A percentile compares a stretch with the other conserved stretches of the same genome.
These are phyloP conservation scores for Passer montanus DNA, from an alignment of 2,113 vertebrate species.

Conservation along the genomic window DNA sequence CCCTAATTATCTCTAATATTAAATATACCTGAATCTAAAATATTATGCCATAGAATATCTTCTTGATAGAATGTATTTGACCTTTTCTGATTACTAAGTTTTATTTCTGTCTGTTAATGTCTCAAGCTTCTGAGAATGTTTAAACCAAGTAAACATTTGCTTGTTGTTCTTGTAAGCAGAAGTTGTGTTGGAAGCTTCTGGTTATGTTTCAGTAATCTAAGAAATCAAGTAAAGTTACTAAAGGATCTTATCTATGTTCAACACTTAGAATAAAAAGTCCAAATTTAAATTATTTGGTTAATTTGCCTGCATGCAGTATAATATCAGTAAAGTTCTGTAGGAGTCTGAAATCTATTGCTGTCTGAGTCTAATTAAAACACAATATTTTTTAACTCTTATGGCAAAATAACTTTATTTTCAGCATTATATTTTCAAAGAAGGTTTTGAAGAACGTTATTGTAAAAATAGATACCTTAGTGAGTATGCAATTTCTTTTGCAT, in stretches of 20 bases:
- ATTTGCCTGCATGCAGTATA: background rate
- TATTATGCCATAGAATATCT: background rate
- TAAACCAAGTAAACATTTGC: background rate
- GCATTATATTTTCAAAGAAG: background rate
- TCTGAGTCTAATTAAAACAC: background rate
- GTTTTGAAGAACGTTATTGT: accelerated
- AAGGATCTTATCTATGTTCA: background rate
- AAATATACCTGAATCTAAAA: background rate
- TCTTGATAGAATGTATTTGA: background rate
- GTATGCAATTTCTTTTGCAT: background rate
- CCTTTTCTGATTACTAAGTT: background rate
- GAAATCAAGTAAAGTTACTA: background rate
- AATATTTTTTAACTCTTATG: background rate
- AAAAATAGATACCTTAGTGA: background rate
- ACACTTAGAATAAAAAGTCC: background rate
- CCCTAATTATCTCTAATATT: background rate
- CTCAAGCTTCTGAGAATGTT: background rate
- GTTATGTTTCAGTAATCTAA: background rate
- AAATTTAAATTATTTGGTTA: background rate
- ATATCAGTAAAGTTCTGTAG: background rate
- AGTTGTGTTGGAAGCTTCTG: background rate
- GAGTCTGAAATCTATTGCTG: background rate
- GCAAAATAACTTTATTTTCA: background rate
- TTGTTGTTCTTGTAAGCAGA: background rate
- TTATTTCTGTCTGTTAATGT: background rate